phyloP scores from a whole-genome alignment of 2,797 vertebrate species.

The Poecilia wingei region DNA sequence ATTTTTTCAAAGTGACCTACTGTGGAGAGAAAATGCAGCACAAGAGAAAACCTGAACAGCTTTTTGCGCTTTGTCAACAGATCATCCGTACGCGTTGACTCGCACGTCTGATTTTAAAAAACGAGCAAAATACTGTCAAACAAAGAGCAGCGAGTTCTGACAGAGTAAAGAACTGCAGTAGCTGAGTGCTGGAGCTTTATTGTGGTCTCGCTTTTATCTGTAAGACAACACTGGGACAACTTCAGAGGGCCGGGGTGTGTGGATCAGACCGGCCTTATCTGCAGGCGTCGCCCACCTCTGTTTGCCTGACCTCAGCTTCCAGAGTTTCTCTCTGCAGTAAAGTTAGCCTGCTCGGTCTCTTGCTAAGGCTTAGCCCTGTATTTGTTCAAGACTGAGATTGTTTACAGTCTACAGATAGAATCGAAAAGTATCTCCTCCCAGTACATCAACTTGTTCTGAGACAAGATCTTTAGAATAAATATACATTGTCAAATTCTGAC shows the following conservation, averaged over 20 bases:
- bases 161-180: constrained; percentile 62
- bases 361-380: constrained; percentile 2
- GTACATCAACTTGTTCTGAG: not conserved
- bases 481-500: not conserved
- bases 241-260: constrained; percentile 51
- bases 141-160: constrained; percentile 71
- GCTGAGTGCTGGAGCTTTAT: constrained; percentile 47
- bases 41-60: constrained; percentile 17
- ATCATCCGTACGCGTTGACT: constrained; percentile 57
- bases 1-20: not conserved
- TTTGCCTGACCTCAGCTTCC: constrained; percentile 51
- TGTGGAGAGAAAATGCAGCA: constrained; percentile 5
- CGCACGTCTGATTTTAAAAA: constrained; percentile 52
- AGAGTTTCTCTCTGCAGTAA: constrained; percentile 20
- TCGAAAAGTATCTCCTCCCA: not conserved
- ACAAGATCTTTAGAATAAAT: not conserved
- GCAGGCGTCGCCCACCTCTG: constrained; percentile 16
- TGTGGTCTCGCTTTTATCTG: constrained; percentile 74
- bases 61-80: constrained; percentile 25
- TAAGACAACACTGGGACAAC: constrained; percentile 56
- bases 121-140: constrained; percentile 60
- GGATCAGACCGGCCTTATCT: constrained; percentile 57
- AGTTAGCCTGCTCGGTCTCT: constrained; percentile 25
- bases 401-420: constrained; percentile 32
- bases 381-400: constrained; percentile 40